Percentiles rank a stretch among this genome's conserved stretches.
phyloP scores from a whole-genome alignment of 92 coral and sea anemone species.

The Epizoanthus scotinus region DNA sequence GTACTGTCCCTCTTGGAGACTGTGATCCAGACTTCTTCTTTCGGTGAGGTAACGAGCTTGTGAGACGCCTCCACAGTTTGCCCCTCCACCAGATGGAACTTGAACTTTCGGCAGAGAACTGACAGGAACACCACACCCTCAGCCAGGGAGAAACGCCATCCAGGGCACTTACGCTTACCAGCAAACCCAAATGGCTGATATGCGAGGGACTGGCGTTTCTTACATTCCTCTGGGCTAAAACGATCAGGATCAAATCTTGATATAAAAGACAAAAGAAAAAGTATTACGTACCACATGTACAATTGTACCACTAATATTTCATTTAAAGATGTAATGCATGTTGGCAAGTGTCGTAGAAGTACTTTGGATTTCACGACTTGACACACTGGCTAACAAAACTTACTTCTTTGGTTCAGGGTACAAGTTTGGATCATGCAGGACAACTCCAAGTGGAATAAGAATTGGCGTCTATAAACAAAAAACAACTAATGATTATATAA shows the following conservation, averaged over 20 bases:
- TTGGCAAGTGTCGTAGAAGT: not conserved
- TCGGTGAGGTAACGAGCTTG: constrained; percentile 83
- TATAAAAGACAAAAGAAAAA: not conserved
- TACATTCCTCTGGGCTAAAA: constrained; percentile 73
- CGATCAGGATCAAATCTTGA: constrained; percentile 97
- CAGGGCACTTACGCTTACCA: constrained; percentile 98
- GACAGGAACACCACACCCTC: constrained; percentile 89
- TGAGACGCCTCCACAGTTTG: constrained; percentile 81
- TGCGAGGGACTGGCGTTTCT: constrained; percentile 84
- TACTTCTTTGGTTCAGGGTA: constrained; percentile 94
- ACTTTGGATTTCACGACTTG: too few species aligned
- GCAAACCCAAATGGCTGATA: constrained; percentile 98
- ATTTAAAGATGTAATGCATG: not conserved
- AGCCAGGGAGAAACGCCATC: constrained; percentile 86
- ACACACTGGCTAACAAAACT: not conserved
- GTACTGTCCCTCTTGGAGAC: constrained; percentile 47
- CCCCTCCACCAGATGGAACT: constrained; percentile 85
- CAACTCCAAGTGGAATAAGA: constrained; percentile 84
- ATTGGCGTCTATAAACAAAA: constrained; percentile 73
- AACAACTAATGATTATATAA: too few species aligned
- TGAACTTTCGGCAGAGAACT: constrained; percentile 77
- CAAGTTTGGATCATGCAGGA: constrained; percentile 77
- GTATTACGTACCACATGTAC: too few species aligned
- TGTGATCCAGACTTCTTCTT: constrained; percentile 90
- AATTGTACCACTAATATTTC: too few species aligned